Percentiles rank a stretch among this genome's conserved stretches.
These are phyloP conservation scores for Pagrus major DNA, from an alignment of 2,113 vertebrate species.

Conservation along the genomic window DNA sequence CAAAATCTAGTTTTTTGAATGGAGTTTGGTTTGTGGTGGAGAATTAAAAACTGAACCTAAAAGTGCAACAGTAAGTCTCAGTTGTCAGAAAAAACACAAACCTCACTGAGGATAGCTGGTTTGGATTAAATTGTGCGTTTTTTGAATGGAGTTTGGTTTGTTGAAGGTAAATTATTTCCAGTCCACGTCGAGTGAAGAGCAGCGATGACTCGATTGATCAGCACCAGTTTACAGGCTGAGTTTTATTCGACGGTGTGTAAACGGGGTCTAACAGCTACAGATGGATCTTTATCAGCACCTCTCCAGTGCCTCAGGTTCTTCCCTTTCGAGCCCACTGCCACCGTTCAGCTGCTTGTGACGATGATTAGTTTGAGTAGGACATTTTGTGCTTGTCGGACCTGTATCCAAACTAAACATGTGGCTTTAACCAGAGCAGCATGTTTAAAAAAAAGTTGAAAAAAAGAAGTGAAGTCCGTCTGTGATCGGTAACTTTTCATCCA, in stretches of 20 bases:
- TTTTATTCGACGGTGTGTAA: neutral
- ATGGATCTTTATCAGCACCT: conserved; percentile 19
- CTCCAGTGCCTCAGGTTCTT: conserved; percentile 58
- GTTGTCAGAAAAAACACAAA: no score
- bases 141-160: neutral
- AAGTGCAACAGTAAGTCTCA: no score
- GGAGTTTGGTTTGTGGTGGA: no score
- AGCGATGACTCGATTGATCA: neutral
- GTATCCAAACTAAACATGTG: neutral
- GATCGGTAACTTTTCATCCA: neutral
- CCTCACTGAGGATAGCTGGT: neutral
- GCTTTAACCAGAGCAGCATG: conserved; percentile 28
- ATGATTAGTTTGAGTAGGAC: conserved; percentile 25
- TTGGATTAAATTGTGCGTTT: neutral
- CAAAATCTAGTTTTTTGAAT: no score
- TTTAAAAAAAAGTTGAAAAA: neutral
- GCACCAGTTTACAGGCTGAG: neutral
- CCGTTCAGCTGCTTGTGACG: neutral
- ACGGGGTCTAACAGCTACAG: neutral
- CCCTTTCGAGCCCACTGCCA: conserved; percentile 14
- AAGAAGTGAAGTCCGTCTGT: conserved; percentile 1
- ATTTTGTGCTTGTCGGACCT: conserved; percentile 17
- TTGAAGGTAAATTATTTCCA: neutral
- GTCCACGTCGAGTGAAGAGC: no score
- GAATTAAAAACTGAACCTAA: no score